phyloP scores from a whole-genome alignment of 2,113 vertebrate species.

The Antechinus flavipes region DNA sequence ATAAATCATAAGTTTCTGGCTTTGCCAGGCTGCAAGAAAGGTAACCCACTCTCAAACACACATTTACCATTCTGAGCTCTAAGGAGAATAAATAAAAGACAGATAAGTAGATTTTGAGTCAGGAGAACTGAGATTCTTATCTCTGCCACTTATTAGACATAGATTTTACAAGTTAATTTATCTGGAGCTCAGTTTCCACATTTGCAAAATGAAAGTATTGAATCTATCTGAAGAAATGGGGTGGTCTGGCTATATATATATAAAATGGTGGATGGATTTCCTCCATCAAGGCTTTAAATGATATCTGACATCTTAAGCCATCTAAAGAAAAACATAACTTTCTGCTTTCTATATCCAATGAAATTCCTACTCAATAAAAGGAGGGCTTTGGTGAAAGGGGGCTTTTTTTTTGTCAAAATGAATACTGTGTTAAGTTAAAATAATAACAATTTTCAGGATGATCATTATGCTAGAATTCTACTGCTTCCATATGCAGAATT shows the following conservation, averaged over 20 bases:
- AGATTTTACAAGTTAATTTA: background rate
- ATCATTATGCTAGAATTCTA: conserved; percentile 59
- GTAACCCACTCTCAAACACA: too few relatives aligned
- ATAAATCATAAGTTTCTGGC: background rate
- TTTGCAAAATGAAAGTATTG: background rate
- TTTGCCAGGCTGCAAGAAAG: background rate
- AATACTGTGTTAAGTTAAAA: conserved; percentile 55
- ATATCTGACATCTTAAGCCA: background rate
- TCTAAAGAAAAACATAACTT: background rate
- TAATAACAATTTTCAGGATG: conserved; percentile 2
- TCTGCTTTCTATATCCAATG: conserved; percentile 2
- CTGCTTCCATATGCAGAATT: conserved; percentile 26
- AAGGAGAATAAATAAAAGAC: background rate
- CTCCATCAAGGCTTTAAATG: background rate
- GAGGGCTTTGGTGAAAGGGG: background rate
- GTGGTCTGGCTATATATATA: background rate
- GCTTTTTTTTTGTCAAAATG: conserved; percentile 11
- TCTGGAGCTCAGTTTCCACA: background rate
- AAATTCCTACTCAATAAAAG: conserved; percentile 1
- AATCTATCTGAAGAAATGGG: background rate
- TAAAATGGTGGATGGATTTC: background rate
- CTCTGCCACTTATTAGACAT: background rate
- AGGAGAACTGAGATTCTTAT: background rate
- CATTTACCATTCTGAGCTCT: background rate
- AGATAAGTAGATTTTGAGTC: background rate